These are phyloP conservation scores for Enteromius anoplus DNA, from an alignment of 2,797 vertebrate genomes.

Conservation along the genomic window DNA sequence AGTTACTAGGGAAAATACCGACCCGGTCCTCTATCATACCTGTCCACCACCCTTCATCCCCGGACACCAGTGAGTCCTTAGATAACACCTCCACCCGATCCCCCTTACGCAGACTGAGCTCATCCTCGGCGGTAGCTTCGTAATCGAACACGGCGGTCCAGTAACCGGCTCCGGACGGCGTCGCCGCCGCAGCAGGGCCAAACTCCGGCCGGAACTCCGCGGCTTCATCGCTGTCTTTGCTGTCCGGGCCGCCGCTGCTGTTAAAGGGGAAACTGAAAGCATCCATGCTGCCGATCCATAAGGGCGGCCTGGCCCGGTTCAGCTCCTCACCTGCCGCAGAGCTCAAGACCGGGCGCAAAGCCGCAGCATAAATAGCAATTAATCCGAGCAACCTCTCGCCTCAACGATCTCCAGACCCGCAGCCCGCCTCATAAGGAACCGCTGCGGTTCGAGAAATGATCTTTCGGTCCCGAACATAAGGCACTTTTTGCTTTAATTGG, in stretches of 20 bases:
- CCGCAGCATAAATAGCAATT: constrained; percentile 62
- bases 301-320: constrained; percentile 75
- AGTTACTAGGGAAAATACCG: constrained; percentile 92
- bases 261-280: constrained; percentile 83
- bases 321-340: constrained; percentile 56
- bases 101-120: constrained; percentile 91
- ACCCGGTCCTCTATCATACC: constrained; percentile 91
- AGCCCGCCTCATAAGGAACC: constrained; percentile 42
- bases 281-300: constrained; percentile 96
- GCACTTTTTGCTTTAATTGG: constrained; percentile 40
- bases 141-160: constrained; percentile 98
- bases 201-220: constrained; percentile 72
- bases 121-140: constrained; percentile 93
- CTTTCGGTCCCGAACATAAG: constrained; percentile 33
- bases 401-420: constrained; percentile 54
- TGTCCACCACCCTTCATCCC: constrained; percentile 97
- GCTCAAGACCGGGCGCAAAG: constrained; percentile 59
- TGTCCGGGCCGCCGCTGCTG: constrained; percentile 71
- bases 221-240: constrained; percentile 67
- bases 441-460: background rate
- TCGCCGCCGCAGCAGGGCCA: constrained; percentile 67
- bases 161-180: constrained; percentile 65
- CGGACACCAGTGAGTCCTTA: constrained; percentile 92
- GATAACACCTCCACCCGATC: constrained; percentile 93
- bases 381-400: constrained; percentile 64